These are phyloP conservation scores for Selenia dentaria DNA, from an alignment of 2,888 invertebrate species.

Conservation along the genomic window DNA sequence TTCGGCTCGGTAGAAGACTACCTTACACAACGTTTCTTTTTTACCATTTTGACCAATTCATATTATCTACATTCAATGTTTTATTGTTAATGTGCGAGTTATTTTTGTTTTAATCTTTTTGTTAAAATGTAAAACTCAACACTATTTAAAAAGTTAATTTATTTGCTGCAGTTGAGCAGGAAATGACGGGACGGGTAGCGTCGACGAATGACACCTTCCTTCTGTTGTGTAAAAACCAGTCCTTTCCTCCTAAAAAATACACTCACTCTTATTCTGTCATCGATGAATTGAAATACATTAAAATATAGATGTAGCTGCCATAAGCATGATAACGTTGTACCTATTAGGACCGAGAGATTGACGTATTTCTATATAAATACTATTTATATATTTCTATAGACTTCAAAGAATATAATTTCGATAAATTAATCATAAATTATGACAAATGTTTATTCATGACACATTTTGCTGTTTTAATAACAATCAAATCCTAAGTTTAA, in stretches of 20 bases:
- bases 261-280: conserved; percentile 34
- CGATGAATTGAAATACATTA: conserved; percentile 24
- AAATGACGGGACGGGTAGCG: conserved; percentile 74
- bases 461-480: too few species aligned
- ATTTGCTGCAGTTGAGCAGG: conserved; percentile 63
- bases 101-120: too few species aligned
- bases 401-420: too few species aligned
- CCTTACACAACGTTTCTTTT: conserved; percentile 39
- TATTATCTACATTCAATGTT: conserved; percentile 4
- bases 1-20: conserved; percentile 53
- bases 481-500: too few species aligned
- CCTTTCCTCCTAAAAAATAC: conserved; percentile 41
- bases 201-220: conserved; percentile 78
- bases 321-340: too few species aligned
- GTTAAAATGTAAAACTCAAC: conserved; percentile 31
- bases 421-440: too few species aligned
- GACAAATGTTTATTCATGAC: too few species aligned
- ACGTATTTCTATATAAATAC: too few species aligned
- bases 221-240: conserved; percentile 68
- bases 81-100: too few species aligned
- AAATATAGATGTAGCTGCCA: too few species aligned
- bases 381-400: too few species aligned
- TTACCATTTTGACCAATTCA: conserved; percentile 5
- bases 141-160: conserved; percentile 62
- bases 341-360: too few species aligned